Base-by-base conservation (phyloP, 2,888 invertebrate genomes). In the Eumerus sabulonum region DNA sequence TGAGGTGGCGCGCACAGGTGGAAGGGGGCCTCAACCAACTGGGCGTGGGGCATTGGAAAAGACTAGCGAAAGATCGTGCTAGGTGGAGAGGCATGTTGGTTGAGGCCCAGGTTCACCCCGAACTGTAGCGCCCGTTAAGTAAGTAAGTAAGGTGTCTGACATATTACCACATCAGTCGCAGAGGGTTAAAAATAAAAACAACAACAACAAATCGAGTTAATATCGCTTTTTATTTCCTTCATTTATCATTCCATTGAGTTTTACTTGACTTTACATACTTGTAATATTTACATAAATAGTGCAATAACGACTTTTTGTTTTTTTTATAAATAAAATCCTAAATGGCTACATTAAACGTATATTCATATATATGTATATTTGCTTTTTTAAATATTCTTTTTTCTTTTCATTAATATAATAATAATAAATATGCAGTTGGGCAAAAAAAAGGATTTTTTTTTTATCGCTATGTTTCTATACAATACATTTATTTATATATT, bases 241-340 rank as follows among this genome's bases (percentile, higher is more conserved):
- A 62, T 67, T 72, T 77, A 67, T 79, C 79, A 60, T 79, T 73
- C 68, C 74, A 73, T 73, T 79, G 73, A 79, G 63, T 73, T 79
- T 66, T 79, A 79, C 73, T 79, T 73, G 74, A 73, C 63, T 79
- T 79, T 66, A 68, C 68, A 79, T 79, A 79, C 63, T 79, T 73
- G 59, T 79, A 79, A 64, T 79, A 79, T 79, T 79, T 79, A 79
- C 79, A 79, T 73, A 79, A 79, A 79, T 79, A 79, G 73, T 79
- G 79, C 79, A 79, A 79, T 79, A 79, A 79, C 79, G 68, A 73
- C 63, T 79, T 68, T 60, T 44, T 51, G 68, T 68, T 62, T 79
- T 68, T 60, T 44, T 51, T 48, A 50, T 77, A 79, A 79, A 79
- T 79, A 73, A 79, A 77, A 70, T 70, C 63, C 73, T 79, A 79